Conservation (phyloP, 2,888 invertebrate species). For the Torymus texanus region DNA sequence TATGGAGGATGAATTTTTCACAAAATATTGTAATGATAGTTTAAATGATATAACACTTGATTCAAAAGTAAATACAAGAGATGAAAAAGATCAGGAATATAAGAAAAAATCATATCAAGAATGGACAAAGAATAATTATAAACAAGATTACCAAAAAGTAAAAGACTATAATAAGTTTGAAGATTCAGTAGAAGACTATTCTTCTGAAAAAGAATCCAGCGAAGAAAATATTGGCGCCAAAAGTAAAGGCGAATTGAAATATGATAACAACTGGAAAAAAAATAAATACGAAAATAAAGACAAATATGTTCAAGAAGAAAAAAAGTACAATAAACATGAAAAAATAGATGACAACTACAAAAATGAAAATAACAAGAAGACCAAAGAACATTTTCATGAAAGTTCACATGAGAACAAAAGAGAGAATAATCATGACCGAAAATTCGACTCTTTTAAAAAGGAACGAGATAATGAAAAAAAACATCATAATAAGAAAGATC, state of each 20-base stretch:
- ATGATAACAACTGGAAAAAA: constrained; percentile 51
- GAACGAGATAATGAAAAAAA: not conserved
- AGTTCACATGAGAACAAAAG: constrained; percentile 23
- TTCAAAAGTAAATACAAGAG: constrained; percentile 24
- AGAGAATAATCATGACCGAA: constrained; percentile 4
- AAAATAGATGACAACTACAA: constrained; percentile 37
- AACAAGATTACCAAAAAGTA: constrained; percentile 40
- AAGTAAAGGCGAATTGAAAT: constrained; percentile 50
- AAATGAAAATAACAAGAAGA: constrained; percentile 35
- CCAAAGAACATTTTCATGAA: constrained; percentile 9
- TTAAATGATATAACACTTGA: constrained; percentile 2
- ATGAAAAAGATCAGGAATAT: constrained; percentile 18
- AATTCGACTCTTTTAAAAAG: constrained; percentile 15
- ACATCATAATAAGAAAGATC: constrained; percentile 16
- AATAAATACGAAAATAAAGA: constrained; percentile 51
- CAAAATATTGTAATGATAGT: constrained; percentile 51
- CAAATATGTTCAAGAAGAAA: constrained; percentile 35
- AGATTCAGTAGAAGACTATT: constrained; percentile 35
- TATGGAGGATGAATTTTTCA: constrained; percentile 43
- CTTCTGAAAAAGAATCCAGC: constrained; percentile 12
- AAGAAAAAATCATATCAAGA: constrained; percentile 45
- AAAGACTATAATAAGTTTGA: constrained; percentile 42
- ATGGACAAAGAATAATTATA: constrained; percentile 37
- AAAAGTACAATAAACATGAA: constrained; percentile 34
- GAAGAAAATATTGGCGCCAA: constrained; percentile 27